These are phyloP conservation scores for Perca fluviatilis DNA, from an alignment of 2,113 vertebrate genomes.

Conservation along the genomic window DNA sequence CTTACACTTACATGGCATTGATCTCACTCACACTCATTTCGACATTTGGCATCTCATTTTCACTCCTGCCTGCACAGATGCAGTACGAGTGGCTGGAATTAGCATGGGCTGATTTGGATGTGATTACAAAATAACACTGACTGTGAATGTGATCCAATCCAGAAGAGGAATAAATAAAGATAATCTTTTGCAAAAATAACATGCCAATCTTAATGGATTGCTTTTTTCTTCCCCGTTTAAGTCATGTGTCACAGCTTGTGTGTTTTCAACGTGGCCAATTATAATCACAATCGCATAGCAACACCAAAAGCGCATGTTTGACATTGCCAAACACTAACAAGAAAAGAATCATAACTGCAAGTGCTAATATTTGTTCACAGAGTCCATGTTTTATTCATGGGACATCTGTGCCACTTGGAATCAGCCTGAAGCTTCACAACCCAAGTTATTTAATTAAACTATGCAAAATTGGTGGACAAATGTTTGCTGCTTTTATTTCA, in stretches of 20 bases:
- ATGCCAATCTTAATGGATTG: constrained; percentile 53
- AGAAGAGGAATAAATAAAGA: constrained; percentile 28
- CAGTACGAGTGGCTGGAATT: constrained; percentile 38
- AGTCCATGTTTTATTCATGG: constrained; percentile 79
- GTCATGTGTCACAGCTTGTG: constrained; percentile 45
- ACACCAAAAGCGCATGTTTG: constrained; percentile 52
- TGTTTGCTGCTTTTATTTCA: constrained; percentile 50
- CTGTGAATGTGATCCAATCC: constrained; percentile 43
- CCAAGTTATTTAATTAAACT: constrained; percentile 72
- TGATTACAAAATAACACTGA: constrained; percentile 41
- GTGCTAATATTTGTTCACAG: constrained; percentile 69
- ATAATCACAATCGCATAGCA: constrained; percentile 47
- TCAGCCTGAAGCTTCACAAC: constrained; percentile 58
- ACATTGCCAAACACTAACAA: constrained; percentile 63
- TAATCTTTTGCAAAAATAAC: constrained; percentile 51
- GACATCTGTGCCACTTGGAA: constrained; percentile 75
- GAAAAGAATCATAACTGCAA: constrained; percentile 69
- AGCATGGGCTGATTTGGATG: constrained; percentile 34
- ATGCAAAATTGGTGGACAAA: constrained; percentile 65
- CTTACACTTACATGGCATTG: not conserved
- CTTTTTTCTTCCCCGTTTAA: constrained; percentile 27
- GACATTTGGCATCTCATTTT: constrained; percentile 20
- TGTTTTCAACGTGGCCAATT: constrained; percentile 63
- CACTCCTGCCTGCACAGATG: constrained; percentile 31
- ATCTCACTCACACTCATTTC: constrained; percentile 6